Conservation (phyloP, 2,113 vertebrate genomes). For the Psilopsiagon aurifrons region DNA sequence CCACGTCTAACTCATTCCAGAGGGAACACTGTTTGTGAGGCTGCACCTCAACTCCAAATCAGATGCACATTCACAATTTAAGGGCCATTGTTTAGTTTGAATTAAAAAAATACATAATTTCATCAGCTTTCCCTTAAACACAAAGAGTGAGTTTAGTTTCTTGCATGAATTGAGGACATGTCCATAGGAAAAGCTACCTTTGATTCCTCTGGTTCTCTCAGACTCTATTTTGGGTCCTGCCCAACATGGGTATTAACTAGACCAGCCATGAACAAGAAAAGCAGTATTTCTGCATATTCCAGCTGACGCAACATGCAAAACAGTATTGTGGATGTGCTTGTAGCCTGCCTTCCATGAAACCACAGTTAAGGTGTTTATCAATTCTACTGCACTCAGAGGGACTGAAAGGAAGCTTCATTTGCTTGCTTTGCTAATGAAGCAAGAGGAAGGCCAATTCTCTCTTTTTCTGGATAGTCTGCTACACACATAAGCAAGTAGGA, state of each 20-base stretch:
- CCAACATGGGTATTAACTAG: background rate
- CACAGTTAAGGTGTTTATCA: background rate
- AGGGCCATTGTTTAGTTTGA: background rate
- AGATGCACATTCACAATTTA: background rate
- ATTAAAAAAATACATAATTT: background rate
- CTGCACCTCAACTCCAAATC: background rate
- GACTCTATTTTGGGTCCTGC: background rate
- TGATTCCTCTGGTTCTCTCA: background rate
- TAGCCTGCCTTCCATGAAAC: background rate
- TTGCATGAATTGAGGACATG: background rate
- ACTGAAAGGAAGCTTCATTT: background rate
- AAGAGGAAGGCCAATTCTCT: background rate
- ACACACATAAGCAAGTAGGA: background rate
- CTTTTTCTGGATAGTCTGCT: background rate
- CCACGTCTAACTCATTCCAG: rapidly evolving
- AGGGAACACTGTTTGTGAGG: background rate
- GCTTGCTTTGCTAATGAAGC: background rate
- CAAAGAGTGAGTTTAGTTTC: background rate
- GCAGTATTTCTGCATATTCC: background rate
- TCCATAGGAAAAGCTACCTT: background rate
- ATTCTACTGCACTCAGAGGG: background rate
- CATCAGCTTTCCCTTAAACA: background rate
- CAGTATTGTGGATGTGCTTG: background rate
- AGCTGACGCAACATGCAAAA: background rate
- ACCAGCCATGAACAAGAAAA: background rate